Conservation (phyloP, 1,140 invertebrate genomes). For the Ooceraea biroi region DNA sequence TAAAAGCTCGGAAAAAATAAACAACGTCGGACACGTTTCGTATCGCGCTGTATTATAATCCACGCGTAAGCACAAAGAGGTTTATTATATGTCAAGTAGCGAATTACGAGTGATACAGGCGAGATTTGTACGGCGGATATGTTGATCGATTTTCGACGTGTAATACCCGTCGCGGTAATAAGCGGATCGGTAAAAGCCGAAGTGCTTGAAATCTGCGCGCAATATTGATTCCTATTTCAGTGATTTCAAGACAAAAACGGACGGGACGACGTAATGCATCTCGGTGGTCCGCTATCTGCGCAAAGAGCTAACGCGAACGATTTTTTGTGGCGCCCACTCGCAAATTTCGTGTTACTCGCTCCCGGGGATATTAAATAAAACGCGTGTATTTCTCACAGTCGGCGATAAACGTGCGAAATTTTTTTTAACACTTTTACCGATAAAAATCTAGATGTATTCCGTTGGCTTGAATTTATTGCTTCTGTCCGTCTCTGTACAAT, state of each 20-base stretch:
- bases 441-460: background rate
- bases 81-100: constrained; percentile 11
- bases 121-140: constrained; percentile 2
- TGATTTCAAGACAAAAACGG: background rate
- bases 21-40: background rate
- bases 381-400: background rate
- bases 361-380: constrained; percentile 36
- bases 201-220: constrained; percentile 29
- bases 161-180: constrained; percentile 2
- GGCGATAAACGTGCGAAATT: background rate
- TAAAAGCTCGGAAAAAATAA: background rate
- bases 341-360: constrained; percentile 17
- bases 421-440: background rate
- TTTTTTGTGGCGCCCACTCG: constrained; percentile 28
- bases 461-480: background rate
- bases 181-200: constrained; percentile 4
- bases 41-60: background rate
- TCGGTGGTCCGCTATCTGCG: background rate
- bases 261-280: constrained; percentile 12
- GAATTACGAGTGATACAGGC: constrained; percentile 10
- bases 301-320: background rate
- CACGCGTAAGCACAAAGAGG: background rate
- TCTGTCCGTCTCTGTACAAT: background rate
- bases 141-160: background rate
- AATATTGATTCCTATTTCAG: constrained; percentile 35